A percentile compares a stretch with the other conserved stretches of the same genome.
Conservation (phyloP, 1,140 invertebrate species). For the Bemisia tabaci region DNA sequence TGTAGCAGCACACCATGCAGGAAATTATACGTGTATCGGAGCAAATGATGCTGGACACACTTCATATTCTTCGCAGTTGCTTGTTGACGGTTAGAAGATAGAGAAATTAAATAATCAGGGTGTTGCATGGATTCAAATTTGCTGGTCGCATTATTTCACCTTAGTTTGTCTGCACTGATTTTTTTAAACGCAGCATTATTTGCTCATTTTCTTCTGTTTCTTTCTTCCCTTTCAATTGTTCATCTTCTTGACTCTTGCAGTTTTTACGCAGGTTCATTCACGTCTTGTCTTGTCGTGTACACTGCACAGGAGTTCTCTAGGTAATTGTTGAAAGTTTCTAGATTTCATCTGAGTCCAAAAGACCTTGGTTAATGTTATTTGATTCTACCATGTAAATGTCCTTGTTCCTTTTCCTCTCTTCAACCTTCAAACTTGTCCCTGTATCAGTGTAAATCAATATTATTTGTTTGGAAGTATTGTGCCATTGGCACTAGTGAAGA, state of each 20-base stretch:
- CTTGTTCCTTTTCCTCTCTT: too few relatives aligned
- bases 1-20: constrained; percentile 39
- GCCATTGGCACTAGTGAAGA: too few relatives aligned
- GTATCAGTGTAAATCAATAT: too few relatives aligned
- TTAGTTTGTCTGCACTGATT: neutral
- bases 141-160: constrained; percentile 22
- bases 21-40: constrained; percentile 46
- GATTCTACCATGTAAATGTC: too few relatives aligned
- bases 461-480: too few relatives aligned
- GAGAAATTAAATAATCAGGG: constrained; percentile 19
- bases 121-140: too few relatives aligned
- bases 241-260: neutral
- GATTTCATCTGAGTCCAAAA: too few relatives aligned
- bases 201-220: neutral
- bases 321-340: too few relatives aligned
- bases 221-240: neutral
- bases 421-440: too few relatives aligned
- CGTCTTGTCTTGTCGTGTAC: too few relatives aligned
- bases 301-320: too few relatives aligned
- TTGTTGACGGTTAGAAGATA: constrained; percentile 22
- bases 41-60: constrained; percentile 49
- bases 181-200: neutral
- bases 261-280: constrained; percentile 38
- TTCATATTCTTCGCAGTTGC: constrained; percentile 17
- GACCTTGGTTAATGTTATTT: too few relatives aligned